phyloP scores from a whole-genome alignment of 1,140 invertebrate species.

The Mycetomoellerius zeteki region DNA sequence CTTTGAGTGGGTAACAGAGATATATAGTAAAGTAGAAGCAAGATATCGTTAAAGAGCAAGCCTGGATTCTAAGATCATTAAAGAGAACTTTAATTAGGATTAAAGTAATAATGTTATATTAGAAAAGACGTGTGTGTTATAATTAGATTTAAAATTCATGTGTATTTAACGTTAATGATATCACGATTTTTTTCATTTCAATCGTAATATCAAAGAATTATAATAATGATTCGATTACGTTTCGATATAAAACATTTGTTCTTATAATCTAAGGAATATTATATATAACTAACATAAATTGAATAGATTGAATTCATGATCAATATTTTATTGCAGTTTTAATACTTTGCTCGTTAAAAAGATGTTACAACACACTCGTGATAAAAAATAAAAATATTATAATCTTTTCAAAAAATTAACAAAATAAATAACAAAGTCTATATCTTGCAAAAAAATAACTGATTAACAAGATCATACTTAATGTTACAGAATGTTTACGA shows the following conservation, averaged over 20 bases:
- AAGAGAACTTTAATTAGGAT: not conserved
- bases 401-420: not conserved
- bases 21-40: not conserved
- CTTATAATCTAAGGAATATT: conserved; percentile 41
- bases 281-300: conserved; percentile 75
- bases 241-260: not conserved
- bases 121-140: not conserved
- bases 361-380: not conserved
- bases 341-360: conserved; percentile 41
- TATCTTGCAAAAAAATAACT: not conserved
- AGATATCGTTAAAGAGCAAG: conserved; percentile 22
- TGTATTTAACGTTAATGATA: not conserved
- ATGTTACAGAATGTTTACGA: not conserved
- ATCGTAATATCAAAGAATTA: not conserved
- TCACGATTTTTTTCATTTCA: not conserved
- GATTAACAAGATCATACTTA: not conserved
- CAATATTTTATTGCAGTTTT: conserved; percentile 65
- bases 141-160: not conserved
- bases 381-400: not conserved
- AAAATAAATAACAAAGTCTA: not conserved
- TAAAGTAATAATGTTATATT: not conserved
- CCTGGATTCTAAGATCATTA: conserved; percentile 8
- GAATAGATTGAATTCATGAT: conserved; percentile 73
- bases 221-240: not conserved
- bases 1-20: conserved; percentile 25